phyloP scores from a whole-genome alignment of 2,113 vertebrate genomes.

The Colaptes auratus region DNA sequence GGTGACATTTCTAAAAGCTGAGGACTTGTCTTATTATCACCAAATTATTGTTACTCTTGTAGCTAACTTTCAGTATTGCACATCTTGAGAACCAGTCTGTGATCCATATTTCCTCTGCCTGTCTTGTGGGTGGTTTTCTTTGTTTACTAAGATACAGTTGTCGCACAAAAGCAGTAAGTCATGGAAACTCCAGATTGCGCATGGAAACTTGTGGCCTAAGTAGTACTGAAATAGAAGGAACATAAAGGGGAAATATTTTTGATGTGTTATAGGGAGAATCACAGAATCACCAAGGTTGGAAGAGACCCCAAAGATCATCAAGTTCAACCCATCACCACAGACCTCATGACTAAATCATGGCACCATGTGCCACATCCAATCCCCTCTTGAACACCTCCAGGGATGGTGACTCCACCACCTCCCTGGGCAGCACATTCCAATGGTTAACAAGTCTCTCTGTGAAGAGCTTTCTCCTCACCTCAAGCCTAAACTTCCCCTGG shows the following conservation, averaged over 20 bases:
- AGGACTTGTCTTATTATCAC: background rate
- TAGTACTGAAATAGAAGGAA: background rate
- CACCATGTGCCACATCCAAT: no score
- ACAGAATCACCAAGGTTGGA: no score
- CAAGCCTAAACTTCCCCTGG: no score
- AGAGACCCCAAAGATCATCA: no score
- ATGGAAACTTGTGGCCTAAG: background rate
- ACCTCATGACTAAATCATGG: no score
- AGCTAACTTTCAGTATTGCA: background rate
- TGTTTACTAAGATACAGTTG: background rate
- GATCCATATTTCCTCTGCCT: background rate
- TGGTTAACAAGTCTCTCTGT: no score
- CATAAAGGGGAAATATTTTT: background rate
- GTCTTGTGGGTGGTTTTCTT: background rate
- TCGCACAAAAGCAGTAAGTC: background rate
- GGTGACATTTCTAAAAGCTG: constrained; percentile 39
- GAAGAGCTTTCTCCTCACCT: no score
- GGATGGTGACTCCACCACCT: no score
- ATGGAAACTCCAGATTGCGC: background rate
- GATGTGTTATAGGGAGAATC: background rate
- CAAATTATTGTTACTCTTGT: background rate
- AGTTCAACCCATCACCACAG: no score
- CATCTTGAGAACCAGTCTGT: constrained; percentile 21
- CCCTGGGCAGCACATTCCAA: no score
- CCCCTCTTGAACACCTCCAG: no score